These are phyloP conservation scores for Gambelia wislizenii DNA, from an alignment of 2,797 vertebrate genomes.

Conservation along the genomic window DNA sequence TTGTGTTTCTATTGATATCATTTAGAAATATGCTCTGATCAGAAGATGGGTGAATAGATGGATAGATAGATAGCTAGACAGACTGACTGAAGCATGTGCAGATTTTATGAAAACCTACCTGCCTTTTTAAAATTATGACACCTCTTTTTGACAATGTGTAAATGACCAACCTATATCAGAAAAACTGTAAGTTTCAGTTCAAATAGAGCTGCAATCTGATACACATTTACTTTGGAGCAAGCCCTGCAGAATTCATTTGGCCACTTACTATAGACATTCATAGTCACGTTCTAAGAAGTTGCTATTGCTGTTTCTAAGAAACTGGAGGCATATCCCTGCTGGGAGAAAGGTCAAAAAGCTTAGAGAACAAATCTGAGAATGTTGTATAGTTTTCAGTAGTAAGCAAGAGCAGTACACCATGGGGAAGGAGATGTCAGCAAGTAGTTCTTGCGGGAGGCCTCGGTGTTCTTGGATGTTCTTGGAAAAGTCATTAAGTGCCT, in stretches of 20 bases:
- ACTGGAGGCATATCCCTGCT: not conserved
- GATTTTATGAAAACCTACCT: no score
- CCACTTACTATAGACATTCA: no score
- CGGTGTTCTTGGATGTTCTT: conserved; percentile 21
- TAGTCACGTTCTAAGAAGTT: not conserved
- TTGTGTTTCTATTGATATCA: no score
- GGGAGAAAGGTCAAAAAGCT: not conserved
- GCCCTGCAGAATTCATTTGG: no score
- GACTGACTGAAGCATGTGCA: no score
- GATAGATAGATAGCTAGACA: no score
- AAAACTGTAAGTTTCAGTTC: not conserved
- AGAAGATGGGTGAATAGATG: no score
- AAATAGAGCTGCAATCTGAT: not conserved
- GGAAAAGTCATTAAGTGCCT: not conserved
- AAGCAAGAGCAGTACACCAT: not conserved
- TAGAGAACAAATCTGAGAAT: not conserved
- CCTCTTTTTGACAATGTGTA: no score
- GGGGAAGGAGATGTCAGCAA: not conserved
- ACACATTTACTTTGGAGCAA: no score
- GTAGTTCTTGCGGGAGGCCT: not conserved
- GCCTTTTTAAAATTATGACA: no score
- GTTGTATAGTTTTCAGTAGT: not conserved
- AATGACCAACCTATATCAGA: not conserved
- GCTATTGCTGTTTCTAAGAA: not conserved
- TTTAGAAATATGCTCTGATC: no score